These are phyloP conservation scores for Ectemnius continuus DNA, from an alignment of 2,888 invertebrate species.

Conservation along the genomic window DNA sequence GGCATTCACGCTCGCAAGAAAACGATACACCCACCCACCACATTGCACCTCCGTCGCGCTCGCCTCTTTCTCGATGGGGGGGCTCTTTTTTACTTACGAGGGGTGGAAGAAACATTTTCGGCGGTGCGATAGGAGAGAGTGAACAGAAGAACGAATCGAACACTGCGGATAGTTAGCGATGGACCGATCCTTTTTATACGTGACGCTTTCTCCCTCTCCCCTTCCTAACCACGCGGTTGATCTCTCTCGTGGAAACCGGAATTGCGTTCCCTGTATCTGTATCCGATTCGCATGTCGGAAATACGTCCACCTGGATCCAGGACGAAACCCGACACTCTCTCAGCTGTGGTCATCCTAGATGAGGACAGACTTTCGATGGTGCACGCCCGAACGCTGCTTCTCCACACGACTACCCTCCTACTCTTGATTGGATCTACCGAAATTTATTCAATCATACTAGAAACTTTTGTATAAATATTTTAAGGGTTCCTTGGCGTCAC, in stretches of 20 bases:
- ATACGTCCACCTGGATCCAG: constrained; percentile 13
- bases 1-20: no score
- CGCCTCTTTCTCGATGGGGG: background rate
- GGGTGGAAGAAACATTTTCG: constrained; percentile 60
- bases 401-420: background rate
- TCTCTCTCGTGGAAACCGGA: constrained; percentile 58
- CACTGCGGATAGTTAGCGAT: constrained; percentile 66
- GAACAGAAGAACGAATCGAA: constrained; percentile 56
- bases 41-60: constrained; percentile 16
- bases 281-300: constrained; percentile 53
- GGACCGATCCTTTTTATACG: constrained; percentile 71
- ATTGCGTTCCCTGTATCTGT: constrained; percentile 45
- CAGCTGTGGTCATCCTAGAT: constrained; percentile 13
- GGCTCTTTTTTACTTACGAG: constrained; percentile 63
- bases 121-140: constrained; percentile 28
- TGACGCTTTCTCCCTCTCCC: constrained; percentile 70
- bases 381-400: background rate
- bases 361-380: constrained; percentile 29
- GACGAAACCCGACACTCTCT: constrained; percentile 39
- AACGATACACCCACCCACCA: background rate
- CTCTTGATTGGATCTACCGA: background rate
- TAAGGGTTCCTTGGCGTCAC: no score
- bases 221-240: constrained; percentile 40
- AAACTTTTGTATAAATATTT: no score
- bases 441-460: no score